Percentiles rank a stretch among this genome's conserved stretches.
Evolutionary conservation across 1,140 invertebrate species (phyloP).

Genomic region (Colletes gigas): DNA sequence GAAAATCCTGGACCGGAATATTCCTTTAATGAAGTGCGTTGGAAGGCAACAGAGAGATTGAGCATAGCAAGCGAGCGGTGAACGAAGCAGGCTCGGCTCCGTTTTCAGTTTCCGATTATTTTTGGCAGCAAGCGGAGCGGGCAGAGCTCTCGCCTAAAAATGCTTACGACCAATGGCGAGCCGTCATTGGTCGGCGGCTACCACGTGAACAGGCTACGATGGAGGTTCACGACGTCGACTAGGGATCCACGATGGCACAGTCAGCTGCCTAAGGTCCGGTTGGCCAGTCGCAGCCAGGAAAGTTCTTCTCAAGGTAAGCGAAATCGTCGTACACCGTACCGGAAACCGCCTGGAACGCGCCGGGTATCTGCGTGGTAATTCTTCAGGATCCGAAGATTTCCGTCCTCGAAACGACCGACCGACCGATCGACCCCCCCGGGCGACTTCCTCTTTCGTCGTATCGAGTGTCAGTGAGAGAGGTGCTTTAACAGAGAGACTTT

Average conservation of each 20-base stretch:
- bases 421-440: background rate
- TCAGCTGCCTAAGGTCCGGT: constrained; percentile 82
- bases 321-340: background rate
- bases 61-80: background rate
- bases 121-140: constrained; percentile 72
- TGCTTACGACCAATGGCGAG: constrained; percentile 70
- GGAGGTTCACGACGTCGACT: constrained; percentile 61
- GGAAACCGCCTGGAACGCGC: background rate
- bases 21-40: background rate
- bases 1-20: background rate
- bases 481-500: constrained; percentile 27
- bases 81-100: constrained; percentile 66
- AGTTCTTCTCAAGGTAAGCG: constrained; percentile 76
- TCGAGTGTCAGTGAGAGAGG: constrained; percentile 60
- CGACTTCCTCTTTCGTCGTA: background rate
- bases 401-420: background rate
- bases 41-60: constrained; percentile 1
- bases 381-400: constrained; percentile 13
- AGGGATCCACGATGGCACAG: constrained; percentile 75
- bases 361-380: background rate
- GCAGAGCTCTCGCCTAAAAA: constrained; percentile 75
- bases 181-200: constrained; percentile 47
- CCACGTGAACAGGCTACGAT: constrained; percentile 54
- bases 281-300: constrained; percentile 80
- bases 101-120: constrained; percentile 80